Base-by-base conservation (phyloP, 2,113 vertebrate species). In the Riparia riparia region DNA sequence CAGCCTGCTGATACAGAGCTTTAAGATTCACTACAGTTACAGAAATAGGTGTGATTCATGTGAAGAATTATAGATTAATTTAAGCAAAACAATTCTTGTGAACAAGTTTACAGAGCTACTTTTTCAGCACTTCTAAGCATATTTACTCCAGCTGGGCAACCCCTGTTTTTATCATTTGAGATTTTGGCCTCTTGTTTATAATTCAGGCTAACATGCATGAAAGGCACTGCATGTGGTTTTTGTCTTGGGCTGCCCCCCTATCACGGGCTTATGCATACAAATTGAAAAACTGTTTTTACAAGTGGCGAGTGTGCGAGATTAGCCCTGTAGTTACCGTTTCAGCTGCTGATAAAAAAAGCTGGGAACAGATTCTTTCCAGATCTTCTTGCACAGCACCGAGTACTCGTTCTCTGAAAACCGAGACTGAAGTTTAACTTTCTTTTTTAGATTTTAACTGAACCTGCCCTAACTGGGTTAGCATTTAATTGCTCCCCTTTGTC, bases 211-310 rank as follows among this genome's bases (percentile, higher is more conserved):
- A 93, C 78, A 57, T 61, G 86, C 41, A 9, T 96, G 95, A 95
- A 96, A 92, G 90, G 90, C 96, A 81, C 86, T 63, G 88, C 92
- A 74, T 96, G 95, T 93, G 83, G 64, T 58, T 95, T 96, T 96
- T 93, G 90, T 96, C 92, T 96, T 56, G 80, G 80, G 82, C 82
- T 94, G 90, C 80, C 86, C 90, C 92, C 86, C 90, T 90, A 47
- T 94, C 95, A 60, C 6, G 64, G 88, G 76, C 64, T 90, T 95
- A 44, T 51, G 82, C 85, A 88, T 86, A 93, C 82, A 94, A 71
- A 93, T 78, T 82, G 92, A 77, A 93, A 88, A 92, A 41, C 69
- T 94, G 92, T 94, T 95, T 96, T 89, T 96, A 80, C 94, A 97
- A 96, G 91, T 79, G 91, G 93, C 81, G 76, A 95, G 93, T 87